Base-by-base conservation (phyloP, 2,888 invertebrate genomes). In the Heteromyza rotundicornis region DNA sequence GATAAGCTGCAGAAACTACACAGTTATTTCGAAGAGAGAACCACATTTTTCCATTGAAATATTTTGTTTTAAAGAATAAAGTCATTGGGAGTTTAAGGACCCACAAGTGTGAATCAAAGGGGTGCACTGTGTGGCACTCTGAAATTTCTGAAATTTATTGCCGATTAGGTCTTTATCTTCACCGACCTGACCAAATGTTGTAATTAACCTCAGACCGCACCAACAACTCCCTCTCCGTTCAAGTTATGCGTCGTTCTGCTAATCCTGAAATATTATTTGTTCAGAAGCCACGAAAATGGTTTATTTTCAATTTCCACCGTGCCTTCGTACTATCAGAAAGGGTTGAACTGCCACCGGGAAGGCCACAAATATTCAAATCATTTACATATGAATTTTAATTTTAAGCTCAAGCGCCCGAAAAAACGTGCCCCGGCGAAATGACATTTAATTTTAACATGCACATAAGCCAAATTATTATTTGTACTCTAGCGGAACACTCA, bases 141-240 rank as follows among this genome's bases (percentile, higher is more conserved):
- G 5, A 32, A 12, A 32, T 5, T 32, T 12, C 32, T 12, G 14
- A 47, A 17, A 47, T 47, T 47, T 47, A 20, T 47, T 47, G 19
- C 19, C 47, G 47, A 2, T 47, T 47, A 47, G 19, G 7, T 19
- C 19, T 47, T 47, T 47, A 47, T 47, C 47, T 19, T 2, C 20
- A 19, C 59, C 71, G 74, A 75, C 75, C 75, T 75, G 73, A 67
- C 75, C 75, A 73, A 74, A 74, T 72, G 71, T 69, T 70, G 74
- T 74, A 77, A 74, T 75, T 75, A 75, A 73, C 75, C 76, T 66
- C 73, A 73, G 65, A 70, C 70, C 47, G 40, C 14, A 5, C 54
- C 58, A 23, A 51, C 53, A 58, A 58, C 58, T 54, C n/a, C n/a
- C n/a, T n/a, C n/a, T n/a, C n/a, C n/a, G n/a, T n/a, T n/a, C n/a